These are phyloP conservation scores for Macaca nemestrina DNA, from an alignment of 2,113 vertebrate species.

Conservation along the genomic window DNA sequence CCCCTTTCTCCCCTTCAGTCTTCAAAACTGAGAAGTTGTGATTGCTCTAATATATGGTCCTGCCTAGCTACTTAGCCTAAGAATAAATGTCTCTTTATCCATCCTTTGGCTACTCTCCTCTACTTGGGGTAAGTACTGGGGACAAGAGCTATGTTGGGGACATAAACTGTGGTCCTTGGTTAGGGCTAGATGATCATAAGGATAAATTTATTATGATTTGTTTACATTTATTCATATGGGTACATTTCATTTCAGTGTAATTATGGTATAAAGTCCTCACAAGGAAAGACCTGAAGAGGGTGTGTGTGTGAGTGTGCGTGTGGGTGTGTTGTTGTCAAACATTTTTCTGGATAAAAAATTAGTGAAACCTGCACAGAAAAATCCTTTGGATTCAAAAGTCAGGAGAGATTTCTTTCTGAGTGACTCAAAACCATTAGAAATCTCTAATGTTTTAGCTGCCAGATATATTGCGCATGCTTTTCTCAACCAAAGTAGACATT, in stretches of 20 bases:
- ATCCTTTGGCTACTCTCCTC: background rate
- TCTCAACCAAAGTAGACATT: background rate
- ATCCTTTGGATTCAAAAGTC: background rate
- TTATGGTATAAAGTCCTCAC: background rate
- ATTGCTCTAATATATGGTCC: background rate
- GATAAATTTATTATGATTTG: background rate
- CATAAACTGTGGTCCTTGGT: background rate
- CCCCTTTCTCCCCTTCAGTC: background rate
- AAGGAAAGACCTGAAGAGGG: background rate
- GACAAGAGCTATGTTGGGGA: background rate
- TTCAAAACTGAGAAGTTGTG: background rate
- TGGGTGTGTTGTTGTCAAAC: background rate
- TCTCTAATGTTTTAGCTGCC: background rate
- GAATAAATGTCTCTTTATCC: background rate
- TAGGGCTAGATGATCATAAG: background rate
- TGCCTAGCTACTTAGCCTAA: background rate
- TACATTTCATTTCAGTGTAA: background rate
- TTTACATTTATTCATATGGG: background rate
- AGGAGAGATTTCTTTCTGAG: background rate
- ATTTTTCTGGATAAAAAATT: background rate
- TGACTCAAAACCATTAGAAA: background rate
- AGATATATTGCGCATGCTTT: background rate
- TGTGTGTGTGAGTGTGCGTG: background rate
- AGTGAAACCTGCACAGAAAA: background rate
- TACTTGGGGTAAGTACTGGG: background rate